These are phyloP conservation scores for Clarias macrocephalus DNA, from an alignment of 2,113 vertebrate species.

Conservation along the genomic window DNA sequence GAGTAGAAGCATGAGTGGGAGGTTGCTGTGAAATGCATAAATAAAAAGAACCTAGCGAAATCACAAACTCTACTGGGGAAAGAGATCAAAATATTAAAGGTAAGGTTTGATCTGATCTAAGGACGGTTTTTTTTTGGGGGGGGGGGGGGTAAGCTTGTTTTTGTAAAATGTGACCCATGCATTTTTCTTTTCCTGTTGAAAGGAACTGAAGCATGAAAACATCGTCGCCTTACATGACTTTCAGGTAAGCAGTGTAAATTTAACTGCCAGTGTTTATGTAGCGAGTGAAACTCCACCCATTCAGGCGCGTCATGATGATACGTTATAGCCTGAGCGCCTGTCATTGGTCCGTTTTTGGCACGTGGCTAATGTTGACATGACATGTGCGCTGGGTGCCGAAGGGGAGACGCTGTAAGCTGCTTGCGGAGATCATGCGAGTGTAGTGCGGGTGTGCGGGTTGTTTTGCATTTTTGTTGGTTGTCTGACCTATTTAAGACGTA, in stretches of 20 bases:
- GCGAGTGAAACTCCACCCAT: background rate
- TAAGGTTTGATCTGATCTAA: constrained; percentile 59
- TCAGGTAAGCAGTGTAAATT: constrained; percentile 77
- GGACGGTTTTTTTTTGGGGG: background rate
- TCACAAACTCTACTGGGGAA: constrained; percentile 95
- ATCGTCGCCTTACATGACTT: constrained; percentile 97
- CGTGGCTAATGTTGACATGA: constrained; percentile 61
- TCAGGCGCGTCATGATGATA: background rate
- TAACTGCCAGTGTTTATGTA: background rate
- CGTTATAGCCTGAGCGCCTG: background rate
- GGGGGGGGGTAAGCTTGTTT: background rate
- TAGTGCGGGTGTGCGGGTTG: background rate
- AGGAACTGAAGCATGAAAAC: constrained; percentile 98
- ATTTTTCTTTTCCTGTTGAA: constrained; percentile 52
- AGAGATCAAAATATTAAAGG: constrained; percentile 99
- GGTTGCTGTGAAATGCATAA: constrained; percentile 97
- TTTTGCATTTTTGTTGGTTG: background rate
- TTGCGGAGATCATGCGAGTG: background rate
- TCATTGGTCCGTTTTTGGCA: constrained; percentile 40
- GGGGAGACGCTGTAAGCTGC: background rate
- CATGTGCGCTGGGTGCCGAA: constrained; percentile 32
- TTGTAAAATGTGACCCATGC: background rate
- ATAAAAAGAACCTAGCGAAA: constrained; percentile 96
- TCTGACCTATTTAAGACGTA: background rate
- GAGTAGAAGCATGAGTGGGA: constrained; percentile 92